Conservation (phyloP, 2,797 vertebrate genomes). For the Falco columbarius region DNA sequence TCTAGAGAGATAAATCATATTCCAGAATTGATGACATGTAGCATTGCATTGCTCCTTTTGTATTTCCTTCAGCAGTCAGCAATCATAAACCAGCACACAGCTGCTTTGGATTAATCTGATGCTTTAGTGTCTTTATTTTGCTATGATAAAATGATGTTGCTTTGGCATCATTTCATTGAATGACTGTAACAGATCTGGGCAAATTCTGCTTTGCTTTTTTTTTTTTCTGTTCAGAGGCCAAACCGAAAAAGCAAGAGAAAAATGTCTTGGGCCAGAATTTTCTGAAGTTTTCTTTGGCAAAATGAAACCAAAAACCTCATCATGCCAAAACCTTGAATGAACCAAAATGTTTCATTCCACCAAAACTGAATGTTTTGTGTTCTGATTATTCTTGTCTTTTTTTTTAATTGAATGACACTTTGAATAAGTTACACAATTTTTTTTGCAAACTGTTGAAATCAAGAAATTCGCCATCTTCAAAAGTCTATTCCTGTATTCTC, state of each 20-base stretch:
- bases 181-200: neutral
- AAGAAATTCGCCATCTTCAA: neutral
- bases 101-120: neutral
- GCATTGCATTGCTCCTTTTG: neutral
- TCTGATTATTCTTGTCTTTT: neutral
- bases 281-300: conserved; percentile 16
- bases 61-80: neutral
- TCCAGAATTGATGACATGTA: neutral
- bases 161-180: neutral
- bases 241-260: neutral
- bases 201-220: neutral
- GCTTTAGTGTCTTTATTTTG: neutral
- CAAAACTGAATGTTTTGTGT: neutral
- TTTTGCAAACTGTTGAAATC: neutral
- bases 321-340: neutral
- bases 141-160: neutral
- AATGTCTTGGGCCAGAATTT: neutral
- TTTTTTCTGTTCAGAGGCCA: neutral
- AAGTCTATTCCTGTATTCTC: neutral
- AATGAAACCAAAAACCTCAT: neutral
- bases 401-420: neutral
- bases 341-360: neutral
- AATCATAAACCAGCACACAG: neutral
- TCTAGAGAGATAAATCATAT: neutral
- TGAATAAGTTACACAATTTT: neutral